A percentile compares a stretch with the other conserved stretches of the same genome.
These are phyloP conservation scores for Carposina sasakii DNA, from an alignment of 1,140 invertebrate genomes.

Conservation along the genomic window DNA sequence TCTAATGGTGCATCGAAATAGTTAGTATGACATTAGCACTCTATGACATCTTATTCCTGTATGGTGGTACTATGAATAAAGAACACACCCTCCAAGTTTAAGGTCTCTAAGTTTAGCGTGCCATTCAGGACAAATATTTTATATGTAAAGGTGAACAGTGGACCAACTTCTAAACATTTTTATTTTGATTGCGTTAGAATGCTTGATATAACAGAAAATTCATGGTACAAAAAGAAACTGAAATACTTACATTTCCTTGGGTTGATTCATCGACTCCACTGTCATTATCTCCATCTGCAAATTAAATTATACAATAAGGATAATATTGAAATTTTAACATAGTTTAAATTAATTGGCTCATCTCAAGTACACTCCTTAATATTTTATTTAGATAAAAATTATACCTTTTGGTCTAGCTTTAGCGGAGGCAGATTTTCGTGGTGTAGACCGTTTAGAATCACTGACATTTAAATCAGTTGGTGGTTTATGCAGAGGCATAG, in stretches of 20 bases:
- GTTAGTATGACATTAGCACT: no score
- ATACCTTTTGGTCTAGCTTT: constrained; percentile 60
- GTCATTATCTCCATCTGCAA: constrained; percentile 85
- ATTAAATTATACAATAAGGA: background rate
- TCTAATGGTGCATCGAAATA: no score
- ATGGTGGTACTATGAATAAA: no score
- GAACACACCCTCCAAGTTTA: no score
- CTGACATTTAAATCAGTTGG: constrained; percentile 41
- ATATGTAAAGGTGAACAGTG: no score
- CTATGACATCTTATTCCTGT: no score
- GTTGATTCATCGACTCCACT: constrained; percentile 84
- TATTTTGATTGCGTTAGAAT: no score
- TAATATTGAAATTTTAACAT: background rate
- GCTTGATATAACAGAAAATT: no score
- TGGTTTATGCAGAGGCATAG: constrained; percentile 36
- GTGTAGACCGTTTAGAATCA: constrained; percentile 55
- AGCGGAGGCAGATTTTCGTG: constrained; percentile 50
- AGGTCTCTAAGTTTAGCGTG: no score
- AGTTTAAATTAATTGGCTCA: constrained; percentile 33
- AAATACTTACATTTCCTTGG: constrained; percentile 78
- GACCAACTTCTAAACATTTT: no score
- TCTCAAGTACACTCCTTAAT: constrained; percentile 32
- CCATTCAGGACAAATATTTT: no score
- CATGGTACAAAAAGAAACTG: constrained; percentile 6
- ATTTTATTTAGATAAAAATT: constrained; percentile 13